phyloP scores from a whole-genome alignment of 2,888 invertebrate genomes.

The Lasiommata megera region DNA sequence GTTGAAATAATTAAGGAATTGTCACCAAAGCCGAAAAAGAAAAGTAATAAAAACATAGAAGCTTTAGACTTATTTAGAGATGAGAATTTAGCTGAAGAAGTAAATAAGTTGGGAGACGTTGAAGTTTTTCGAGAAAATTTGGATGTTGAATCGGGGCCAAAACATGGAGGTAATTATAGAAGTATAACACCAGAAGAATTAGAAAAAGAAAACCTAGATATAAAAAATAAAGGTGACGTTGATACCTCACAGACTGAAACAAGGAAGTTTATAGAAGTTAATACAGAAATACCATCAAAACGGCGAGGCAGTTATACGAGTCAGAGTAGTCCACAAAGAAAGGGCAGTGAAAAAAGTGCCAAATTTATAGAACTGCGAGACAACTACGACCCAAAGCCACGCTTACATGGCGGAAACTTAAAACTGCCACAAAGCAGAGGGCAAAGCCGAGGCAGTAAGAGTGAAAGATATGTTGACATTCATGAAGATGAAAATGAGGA shows the following conservation, averaged over 20 bases:
- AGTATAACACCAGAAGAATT: conserved; percentile 41
- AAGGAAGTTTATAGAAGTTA: conserved; percentile 14
- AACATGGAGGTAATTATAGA: conserved; percentile 74
- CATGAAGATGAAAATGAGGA: conserved; percentile 48
- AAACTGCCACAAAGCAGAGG: conserved; percentile 39
- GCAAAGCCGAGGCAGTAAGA: conserved; percentile 40
- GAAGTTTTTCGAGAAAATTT: conserved; percentile 67
- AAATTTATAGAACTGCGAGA: conserved; percentile 50
- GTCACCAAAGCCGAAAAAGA: conserved; percentile 43
- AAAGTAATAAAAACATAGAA: conserved; percentile 51
- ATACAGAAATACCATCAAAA: conserved; percentile 5
- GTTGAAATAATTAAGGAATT: conserved; percentile 69
- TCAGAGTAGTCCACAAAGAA: background rate
- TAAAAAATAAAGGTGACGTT: conserved; percentile 41
- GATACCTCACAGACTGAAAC: conserved; percentile 57
- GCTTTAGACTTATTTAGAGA: conserved; percentile 65
- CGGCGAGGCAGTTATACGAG: conserved; percentile 2
- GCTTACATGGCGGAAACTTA: conserved; percentile 56
- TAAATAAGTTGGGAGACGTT: conserved; percentile 66
- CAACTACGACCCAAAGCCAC: conserved; percentile 30
- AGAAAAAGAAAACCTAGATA: conserved; percentile 33
- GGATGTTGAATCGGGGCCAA: conserved; percentile 56
- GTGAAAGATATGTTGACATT: conserved; percentile 57
- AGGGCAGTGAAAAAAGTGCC: conserved; percentile 37
- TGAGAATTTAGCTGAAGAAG: conserved; percentile 64